A percentile compares a stretch with the other conserved stretches of the same genome.
Evolutionary conservation across 2,888 invertebrate species (phyloP).

Genomic region (Malthinus flaveolus): DNA sequence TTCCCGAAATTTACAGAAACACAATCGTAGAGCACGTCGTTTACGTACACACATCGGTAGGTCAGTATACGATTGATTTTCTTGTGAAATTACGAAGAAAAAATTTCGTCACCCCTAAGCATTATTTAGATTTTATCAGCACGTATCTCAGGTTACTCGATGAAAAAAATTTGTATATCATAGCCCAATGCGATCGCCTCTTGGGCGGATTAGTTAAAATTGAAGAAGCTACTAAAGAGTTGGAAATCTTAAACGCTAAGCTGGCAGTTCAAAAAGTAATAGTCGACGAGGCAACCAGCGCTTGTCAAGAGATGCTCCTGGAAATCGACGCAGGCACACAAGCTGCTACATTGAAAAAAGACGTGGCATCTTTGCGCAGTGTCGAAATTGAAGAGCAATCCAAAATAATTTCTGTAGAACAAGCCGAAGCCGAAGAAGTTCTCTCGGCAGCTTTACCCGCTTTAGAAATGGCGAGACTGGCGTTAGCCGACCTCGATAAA

Average conservation of each 20-base stretch:
- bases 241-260: constrained; percentile 77
- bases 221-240: constrained; percentile 81
- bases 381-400: constrained; percentile 82
- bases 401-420: constrained; percentile 77
- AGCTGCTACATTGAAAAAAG: constrained; percentile 76
- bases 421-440: constrained; percentile 80
- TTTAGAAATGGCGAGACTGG: constrained; percentile 77
- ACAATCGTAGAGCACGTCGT: constrained; percentile 83
- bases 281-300: constrained; percentile 78
- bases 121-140: constrained; percentile 85
- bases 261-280: constrained; percentile 77
- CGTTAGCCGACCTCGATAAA: constrained; percentile 83
- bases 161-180: constrained; percentile 67
- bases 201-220: constrained; percentile 79
- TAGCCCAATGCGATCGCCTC: constrained; percentile 69
- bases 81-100: constrained; percentile 71
- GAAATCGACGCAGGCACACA: constrained; percentile 75
- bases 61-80: constrained; percentile 73
- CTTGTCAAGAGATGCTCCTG: constrained; percentile 76
- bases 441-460: constrained; percentile 83
- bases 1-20: constrained; percentile 56
- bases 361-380: constrained; percentile 77
- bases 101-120: constrained; percentile 91
- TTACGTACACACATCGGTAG: constrained; percentile 79
- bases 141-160: constrained; percentile 76